Evolutionary conservation across 1,140 invertebrate species (phyloP), one percentile per base, ranked within the genome.

Genomic region (Drosophila trapezifrons): DNA sequence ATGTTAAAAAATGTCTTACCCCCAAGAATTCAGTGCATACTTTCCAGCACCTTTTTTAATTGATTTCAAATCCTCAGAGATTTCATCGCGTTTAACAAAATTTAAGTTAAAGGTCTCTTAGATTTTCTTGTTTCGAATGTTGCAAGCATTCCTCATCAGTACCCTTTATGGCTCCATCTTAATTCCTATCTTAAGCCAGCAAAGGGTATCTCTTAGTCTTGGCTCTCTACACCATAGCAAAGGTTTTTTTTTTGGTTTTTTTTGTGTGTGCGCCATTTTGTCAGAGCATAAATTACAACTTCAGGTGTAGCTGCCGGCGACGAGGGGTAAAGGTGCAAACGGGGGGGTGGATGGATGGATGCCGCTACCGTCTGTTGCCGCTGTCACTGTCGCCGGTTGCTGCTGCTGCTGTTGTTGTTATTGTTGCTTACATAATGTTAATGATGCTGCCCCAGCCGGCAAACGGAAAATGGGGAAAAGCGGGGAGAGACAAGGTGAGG

Each of bases 281-380:
- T 86, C 66, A 56, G 62, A 87, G 83, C 83, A 89, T 87, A 89
- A 87, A 87, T 87, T 87, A 87, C 84, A 86, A 87, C 83, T 87
- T 79, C 83, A 87, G 74, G 81, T 76, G 67, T 80, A 80, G 76
- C 54, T 72, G 52, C 32, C 32, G 25, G 57, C 25, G 18, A 5
- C 5, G 20, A 15, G 67, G 45, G 54, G 64, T n/a, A 55, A 27
- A 58, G 71, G 60, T 49, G 42, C 40, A 51, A 42, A 27, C 13
- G 22, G 3, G 47, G 42, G 45, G 57, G 29, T 35, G 10, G 15
- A n/a, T 47, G 49, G 38, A 45, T 9, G 40, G 47, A 51, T 56
- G 58, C 46, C 63, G 69, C 49, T 35, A 37, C 49, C 51, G 51
- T 72, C 69, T 72, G 69, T 72, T 72, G 46, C 60, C 29, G 51